These are phyloP conservation scores for Martes martes DNA, from an alignment of 2,113 vertebrate species.

Conservation along the genomic window DNA sequence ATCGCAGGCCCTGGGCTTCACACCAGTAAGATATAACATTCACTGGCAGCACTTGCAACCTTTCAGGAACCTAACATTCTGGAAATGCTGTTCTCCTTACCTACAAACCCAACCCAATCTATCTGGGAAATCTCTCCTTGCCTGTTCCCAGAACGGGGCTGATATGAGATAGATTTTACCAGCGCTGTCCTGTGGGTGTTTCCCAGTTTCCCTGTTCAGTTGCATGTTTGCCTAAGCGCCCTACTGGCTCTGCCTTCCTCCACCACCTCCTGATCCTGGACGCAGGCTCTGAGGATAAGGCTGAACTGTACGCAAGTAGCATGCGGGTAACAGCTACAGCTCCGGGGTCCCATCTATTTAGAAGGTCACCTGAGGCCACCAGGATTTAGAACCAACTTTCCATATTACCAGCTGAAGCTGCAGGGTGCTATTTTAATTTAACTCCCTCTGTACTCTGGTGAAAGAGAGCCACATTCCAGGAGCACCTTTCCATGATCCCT, in stretches of 20 bases:
- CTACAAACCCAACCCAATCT: neutral
- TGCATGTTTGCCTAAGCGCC: neutral
- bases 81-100: neutral
- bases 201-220: neutral
- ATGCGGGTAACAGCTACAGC: neutral
- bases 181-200: neutral
- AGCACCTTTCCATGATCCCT: neutral
- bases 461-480: neutral
- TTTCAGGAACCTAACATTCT: slow-evolving; percentile 20
- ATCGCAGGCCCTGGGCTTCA: neutral
- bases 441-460: neutral
- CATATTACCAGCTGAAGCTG: slow-evolving; percentile 11
- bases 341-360: neutral
- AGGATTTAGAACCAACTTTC: slow-evolving; percentile 37
- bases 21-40: neutral
- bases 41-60: neutral
- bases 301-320: neutral
- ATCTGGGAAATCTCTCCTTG: neutral
- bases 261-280: neutral
- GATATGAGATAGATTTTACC: neutral
- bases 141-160: neutral
- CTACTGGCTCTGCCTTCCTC: neutral
- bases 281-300: neutral
- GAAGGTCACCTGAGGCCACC: slow-evolving; percentile 39
- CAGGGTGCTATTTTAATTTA: slow-evolving; percentile 24